Evolutionary conservation across 2,888 invertebrate species (phyloP).

Genomic region (Yponomeuta sedellus): DNA sequence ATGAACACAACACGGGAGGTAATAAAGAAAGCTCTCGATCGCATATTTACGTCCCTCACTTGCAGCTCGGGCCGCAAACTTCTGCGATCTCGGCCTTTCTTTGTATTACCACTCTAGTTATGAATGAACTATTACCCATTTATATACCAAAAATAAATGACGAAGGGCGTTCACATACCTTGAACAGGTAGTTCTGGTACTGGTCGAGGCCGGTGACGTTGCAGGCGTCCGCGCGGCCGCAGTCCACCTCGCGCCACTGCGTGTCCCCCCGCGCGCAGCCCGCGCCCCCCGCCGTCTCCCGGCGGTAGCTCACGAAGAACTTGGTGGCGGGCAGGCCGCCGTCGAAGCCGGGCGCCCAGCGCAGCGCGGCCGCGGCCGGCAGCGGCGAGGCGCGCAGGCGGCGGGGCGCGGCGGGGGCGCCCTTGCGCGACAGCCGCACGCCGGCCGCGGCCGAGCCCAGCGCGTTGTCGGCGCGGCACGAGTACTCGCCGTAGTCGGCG

Average conservation of each 20-base stretch:
- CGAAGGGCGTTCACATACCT: slow-evolving; percentile 69
- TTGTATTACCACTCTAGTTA: too few species aligned
- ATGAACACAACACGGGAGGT: too few species aligned
- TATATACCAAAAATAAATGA: background rate
- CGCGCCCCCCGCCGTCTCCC: slow-evolving; percentile 46
- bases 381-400: slow-evolving; percentile 65
- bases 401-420: slow-evolving; percentile 89
- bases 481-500: slow-evolving; percentile 95
- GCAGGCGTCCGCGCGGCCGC: slow-evolving; percentile 90
- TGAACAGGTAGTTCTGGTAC: slow-evolving; percentile 90
- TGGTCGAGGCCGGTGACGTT: slow-evolving; percentile 91
- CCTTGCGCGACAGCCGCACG: slow-evolving; percentile 89
- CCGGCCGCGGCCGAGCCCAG: slow-evolving; percentile 85
- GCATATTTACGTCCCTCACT: too few species aligned
- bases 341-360: slow-evolving; percentile 94
- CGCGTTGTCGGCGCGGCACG: slow-evolving; percentile 89
- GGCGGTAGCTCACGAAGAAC: slow-evolving; percentile 89
- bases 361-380: slow-evolving; percentile 85
- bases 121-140: too few species aligned
- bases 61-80: too few species aligned
- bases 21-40: too few species aligned
- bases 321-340: slow-evolving; percentile 92
- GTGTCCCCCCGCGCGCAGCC: slow-evolving; percentile 65
- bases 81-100: too few species aligned
- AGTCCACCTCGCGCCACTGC: slow-evolving; percentile 91